phyloP scores from a whole-genome alignment of 1,140 invertebrate species.

The Ceratosolen fusciceps region DNA sequence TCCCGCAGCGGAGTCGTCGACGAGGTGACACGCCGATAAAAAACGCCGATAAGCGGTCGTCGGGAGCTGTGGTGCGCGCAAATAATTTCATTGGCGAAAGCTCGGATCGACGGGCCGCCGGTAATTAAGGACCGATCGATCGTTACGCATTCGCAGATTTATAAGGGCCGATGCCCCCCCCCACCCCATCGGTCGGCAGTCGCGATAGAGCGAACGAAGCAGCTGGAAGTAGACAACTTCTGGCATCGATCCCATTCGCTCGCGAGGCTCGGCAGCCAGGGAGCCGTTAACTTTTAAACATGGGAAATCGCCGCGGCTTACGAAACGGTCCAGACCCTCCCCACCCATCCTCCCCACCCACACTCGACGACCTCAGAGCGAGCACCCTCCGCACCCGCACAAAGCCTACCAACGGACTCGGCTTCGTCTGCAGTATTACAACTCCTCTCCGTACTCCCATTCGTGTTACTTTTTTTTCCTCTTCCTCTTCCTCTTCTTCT shows the following conservation, averaged over 20 bases:
- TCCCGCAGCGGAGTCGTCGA: no score
- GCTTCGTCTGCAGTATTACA: conserved; percentile 21
- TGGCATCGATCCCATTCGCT: conserved; percentile 62
- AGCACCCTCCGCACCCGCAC: background rate
- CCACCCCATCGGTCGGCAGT: no score
- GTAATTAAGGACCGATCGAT: no score
- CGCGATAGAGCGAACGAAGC: background rate
- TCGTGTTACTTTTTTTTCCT: no score
- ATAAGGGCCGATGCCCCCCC: background rate
- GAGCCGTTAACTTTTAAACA: conserved; percentile 34
- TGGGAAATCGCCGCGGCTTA: conserved; percentile 46
- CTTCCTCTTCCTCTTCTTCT: no score
- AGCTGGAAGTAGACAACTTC: conserved; percentile 49
- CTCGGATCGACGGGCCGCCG: no score
- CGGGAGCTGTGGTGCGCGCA: no score
- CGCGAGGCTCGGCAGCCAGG: conserved; percentile 25
- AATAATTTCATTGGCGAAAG: no score
- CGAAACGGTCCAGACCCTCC: conserved; percentile 32
- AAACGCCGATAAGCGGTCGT: no score
- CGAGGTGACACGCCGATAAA: no score
- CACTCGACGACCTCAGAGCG: background rate
- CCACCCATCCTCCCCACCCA: conserved; percentile 33
- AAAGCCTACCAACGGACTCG: conserved; percentile 22
- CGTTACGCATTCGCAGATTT: no score
- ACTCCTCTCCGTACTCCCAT: background rate